Evolutionary conservation across 2,113 vertebrate genomes (phyloP), one percentile per base, ranked within the genome.

Genomic region (Sinosuthora webbiana): DNA sequence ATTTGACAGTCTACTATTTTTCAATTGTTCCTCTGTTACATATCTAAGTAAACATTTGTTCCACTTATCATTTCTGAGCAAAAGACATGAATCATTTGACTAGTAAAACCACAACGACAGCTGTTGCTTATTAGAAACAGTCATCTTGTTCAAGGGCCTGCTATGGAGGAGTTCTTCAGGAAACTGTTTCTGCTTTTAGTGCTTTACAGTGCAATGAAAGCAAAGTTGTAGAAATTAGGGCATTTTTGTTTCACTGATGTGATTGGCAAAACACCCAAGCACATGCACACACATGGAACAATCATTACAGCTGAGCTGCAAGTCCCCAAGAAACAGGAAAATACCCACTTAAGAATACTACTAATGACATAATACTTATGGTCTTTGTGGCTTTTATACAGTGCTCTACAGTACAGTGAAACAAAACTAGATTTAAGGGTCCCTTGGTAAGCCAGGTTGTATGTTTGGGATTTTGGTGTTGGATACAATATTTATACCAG

Each of bases 11-110:
- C 90, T 97, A 96, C 94, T 95, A 95, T 97, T 97, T 97, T 97
- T 97, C 95, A 96, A 87, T 97, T 98, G 98, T 98, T 98, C 94
- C 95, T 98, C 94, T 98, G 98, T 98, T 98, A 98, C 97, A 97
- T 97, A 97, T 97, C 97, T 97, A 97, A 98, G 98, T 98, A 98
- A 99, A 99, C 98, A 98, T 98, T 98, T 98, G 98, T 98, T 98
- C 98, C 98, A 98, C 97, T 98, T 98, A 98, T 98, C 98, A 97
- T 98, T 98, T 98, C 98, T 97, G 97, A 97, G 97, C 97, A 98
- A 97, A 97, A 97, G 98, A 98, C 98, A 98, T 98, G 98, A 98
- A 98, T 98, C 98, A 98, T 96, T 98, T 93, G 96, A 98, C 97
- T 97, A 96, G 95, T 94, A 98, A 98, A 98, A 98, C 98, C 97